A percentile compares a stretch with the other conserved stretches of the same genome.
These are phyloP conservation scores for Phasia obesa DNA, from an alignment of 2,888 invertebrate genomes.

Conservation along the genomic window DNA sequence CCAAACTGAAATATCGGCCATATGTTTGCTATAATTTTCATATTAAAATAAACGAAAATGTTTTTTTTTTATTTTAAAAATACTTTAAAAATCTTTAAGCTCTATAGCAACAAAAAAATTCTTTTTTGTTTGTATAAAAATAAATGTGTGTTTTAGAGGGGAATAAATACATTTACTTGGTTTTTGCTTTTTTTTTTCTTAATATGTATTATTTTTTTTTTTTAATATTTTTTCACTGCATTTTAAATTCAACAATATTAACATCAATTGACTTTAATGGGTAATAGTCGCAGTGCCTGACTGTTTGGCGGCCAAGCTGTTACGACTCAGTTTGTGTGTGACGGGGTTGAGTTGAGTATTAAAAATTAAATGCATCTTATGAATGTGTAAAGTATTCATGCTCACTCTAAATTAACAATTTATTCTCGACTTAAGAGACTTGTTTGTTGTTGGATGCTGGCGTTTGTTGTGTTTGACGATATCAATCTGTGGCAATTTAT, in stretches of 20 bases:
- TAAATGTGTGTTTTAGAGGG: too few species aligned
- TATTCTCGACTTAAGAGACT: slow-evolving; percentile 16
- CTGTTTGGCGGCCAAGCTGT: slow-evolving; percentile 3
- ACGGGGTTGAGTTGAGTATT: background rate
- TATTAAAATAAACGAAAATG: background rate
- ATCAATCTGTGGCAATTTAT: slow-evolving; percentile 42
- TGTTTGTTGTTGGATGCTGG: slow-evolving; percentile 34
- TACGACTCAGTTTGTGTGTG: background rate
- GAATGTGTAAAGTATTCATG: slow-evolving; percentile 43
- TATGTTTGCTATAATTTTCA: slow-evolving; percentile 48
- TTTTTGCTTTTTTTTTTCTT: background rate
- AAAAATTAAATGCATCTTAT: slow-evolving; percentile 34
- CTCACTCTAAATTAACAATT: slow-evolving; percentile 23
- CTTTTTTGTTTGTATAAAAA: background rate
- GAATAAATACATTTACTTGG: too few species aligned
- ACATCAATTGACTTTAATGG: slow-evolving; percentile 62
- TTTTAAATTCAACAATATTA: slow-evolving; percentile 41
- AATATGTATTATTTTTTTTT: background rate
- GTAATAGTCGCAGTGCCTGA: slow-evolving; percentile 33
- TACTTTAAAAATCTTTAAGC: slow-evolving; percentile 11
- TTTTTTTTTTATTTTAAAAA: background rate
- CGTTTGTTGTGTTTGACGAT: slow-evolving; percentile 16
- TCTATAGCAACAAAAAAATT: background rate
- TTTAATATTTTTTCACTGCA: background rate
- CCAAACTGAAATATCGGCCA: slow-evolving; percentile 32